phyloP scores from a whole-genome alignment of 2,113 vertebrate species.

The Callionymus lyra region DNA sequence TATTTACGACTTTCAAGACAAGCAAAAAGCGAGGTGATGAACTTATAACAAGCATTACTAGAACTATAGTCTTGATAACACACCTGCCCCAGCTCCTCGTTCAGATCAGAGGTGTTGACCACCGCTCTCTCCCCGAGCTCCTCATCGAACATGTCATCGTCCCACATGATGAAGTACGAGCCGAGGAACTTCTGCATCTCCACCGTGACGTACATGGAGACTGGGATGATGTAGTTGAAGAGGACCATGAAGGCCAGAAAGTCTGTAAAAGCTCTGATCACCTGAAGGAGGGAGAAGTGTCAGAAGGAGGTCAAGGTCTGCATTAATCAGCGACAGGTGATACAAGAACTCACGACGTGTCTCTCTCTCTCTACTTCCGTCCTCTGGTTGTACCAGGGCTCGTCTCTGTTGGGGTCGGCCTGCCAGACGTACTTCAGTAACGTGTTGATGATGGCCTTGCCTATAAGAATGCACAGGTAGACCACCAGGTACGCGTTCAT shows the following conservation, averaged over 20 bases:
- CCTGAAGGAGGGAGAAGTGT: conserved; percentile 52
- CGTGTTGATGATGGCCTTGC: conserved; percentile 90
- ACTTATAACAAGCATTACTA: too few species aligned
- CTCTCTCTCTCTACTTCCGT: conserved; percentile 78
- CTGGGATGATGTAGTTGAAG: conserved; percentile 99
- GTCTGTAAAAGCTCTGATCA: conserved; percentile 87
- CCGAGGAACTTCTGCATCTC: conserved; percentile 99
- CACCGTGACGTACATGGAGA: conserved; percentile 98
- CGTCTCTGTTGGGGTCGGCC: conserved; percentile 77
- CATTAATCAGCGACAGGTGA: background rate
- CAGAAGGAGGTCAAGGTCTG: background rate
- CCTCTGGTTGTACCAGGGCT: conserved; percentile 91
- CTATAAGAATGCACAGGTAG: conserved; percentile 92
- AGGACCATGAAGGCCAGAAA: conserved; percentile 98
- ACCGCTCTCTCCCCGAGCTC: conserved; percentile 82
- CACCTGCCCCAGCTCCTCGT: conserved; percentile 96
- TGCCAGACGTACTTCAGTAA: conserved; percentile 88
- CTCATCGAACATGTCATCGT: conserved; percentile 94
- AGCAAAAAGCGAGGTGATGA: too few species aligned
- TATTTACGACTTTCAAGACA: too few species aligned
- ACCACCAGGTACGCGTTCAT: conserved; percentile 94
- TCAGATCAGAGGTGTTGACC: conserved; percentile 95
- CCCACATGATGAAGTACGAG: conserved; percentile 96
- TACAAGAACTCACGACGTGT: conserved; percentile 69
- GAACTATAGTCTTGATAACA: too few species aligned